Evolutionary conservation across 2,888 invertebrate genomes (phyloP).

Genomic region (Pollenia amentaria): DNA sequence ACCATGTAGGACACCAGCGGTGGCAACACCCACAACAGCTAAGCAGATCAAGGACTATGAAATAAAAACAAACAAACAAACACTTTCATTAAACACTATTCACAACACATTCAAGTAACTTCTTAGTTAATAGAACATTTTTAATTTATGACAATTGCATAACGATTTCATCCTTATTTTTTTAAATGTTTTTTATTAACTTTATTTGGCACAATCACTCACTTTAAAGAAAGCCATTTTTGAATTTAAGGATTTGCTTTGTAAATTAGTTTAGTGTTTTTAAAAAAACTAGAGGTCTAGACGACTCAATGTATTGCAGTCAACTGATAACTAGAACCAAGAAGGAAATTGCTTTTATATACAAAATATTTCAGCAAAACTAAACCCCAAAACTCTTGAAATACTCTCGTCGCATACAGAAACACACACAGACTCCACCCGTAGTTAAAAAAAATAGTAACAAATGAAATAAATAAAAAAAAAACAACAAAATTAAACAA

Average conservation of each 20-base stretch:
- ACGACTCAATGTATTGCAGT: slow-evolving; percentile 83
- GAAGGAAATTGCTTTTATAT: slow-evolving; percentile 85
- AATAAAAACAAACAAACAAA: slow-evolving; percentile 60
- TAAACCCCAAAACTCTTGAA: slow-evolving; percentile 52
- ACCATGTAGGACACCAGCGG: slow-evolving; percentile 83
- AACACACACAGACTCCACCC: slow-evolving; percentile 67
- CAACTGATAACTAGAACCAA: slow-evolving; percentile 85
- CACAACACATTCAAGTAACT: not conserved
- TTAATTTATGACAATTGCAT: not conserved
- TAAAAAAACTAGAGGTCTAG: slow-evolving; percentile 74
- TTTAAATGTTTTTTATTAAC: slow-evolving; percentile 32
- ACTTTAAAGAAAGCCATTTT: slow-evolving; percentile 85
- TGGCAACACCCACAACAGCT: slow-evolving; percentile 83
- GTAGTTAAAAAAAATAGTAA: slow-evolving; percentile 55
- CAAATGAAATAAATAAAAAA: slow-evolving; percentile 45
- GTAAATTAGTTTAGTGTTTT: slow-evolving; percentile 73
- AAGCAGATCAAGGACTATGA: slow-evolving; percentile 83
- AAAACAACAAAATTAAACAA: slow-evolving; percentile 27
- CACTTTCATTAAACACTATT: slow-evolving; percentile 43
- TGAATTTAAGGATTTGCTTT: slow-evolving; percentile 70
- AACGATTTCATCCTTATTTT: slow-evolving; percentile 28
- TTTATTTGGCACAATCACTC: slow-evolving; percentile 77
- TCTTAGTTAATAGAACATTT: not conserved
- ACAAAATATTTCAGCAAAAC: slow-evolving; percentile 73
- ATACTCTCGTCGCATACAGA: slow-evolving; percentile 45